A percentile compares a stretch with the other conserved stretches of the same genome.
phyloP scores from a whole-genome alignment of 2,888 invertebrate species.

The Peribatodes rhomboidaria region DNA sequence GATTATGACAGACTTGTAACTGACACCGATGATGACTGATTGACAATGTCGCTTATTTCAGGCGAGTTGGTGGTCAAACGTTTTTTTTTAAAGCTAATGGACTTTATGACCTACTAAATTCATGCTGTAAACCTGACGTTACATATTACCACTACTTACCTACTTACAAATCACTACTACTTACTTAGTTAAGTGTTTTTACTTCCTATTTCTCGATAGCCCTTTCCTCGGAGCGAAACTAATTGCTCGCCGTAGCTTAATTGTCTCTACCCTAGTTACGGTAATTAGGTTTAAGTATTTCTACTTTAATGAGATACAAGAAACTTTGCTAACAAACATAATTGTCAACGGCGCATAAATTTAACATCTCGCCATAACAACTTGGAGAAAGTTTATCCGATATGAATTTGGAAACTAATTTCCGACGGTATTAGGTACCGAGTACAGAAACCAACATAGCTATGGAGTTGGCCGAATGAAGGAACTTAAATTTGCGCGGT shows the following conservation, averaged over 20 bases:
- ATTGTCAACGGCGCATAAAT: conserved; percentile 31
- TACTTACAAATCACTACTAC: too few species aligned
- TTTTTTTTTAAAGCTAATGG: too few species aligned
- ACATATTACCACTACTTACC: too few species aligned
- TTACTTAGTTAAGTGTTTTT: too few species aligned
- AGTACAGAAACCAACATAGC: not conserved
- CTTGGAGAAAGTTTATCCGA: conserved; percentile 31
- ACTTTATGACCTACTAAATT: too few species aligned
- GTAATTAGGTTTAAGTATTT: conserved; percentile 6
- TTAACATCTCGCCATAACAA: conserved; percentile 29
- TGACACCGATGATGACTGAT: too few species aligned
- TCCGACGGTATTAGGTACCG: conserved; percentile 24
- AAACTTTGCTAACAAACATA: conserved; percentile 18
- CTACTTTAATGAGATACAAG: conserved; percentile 15
- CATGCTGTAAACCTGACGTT: too few species aligned
- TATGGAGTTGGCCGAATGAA: not conserved
- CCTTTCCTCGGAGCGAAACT: not conserved
- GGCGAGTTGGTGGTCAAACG: too few species aligned
- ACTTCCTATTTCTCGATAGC: not conserved
- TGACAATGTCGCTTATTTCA: too few species aligned
- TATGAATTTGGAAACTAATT: conserved; percentile 36
- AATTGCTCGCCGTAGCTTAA: conserved; percentile 5
- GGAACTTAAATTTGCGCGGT: not conserved
- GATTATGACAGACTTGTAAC: too few species aligned
- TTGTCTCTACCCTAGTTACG: conserved; percentile 8